Evolutionary conservation across 2,113 vertebrate genomes (phyloP).

Genomic region (Nanorana parkeri): DNA sequence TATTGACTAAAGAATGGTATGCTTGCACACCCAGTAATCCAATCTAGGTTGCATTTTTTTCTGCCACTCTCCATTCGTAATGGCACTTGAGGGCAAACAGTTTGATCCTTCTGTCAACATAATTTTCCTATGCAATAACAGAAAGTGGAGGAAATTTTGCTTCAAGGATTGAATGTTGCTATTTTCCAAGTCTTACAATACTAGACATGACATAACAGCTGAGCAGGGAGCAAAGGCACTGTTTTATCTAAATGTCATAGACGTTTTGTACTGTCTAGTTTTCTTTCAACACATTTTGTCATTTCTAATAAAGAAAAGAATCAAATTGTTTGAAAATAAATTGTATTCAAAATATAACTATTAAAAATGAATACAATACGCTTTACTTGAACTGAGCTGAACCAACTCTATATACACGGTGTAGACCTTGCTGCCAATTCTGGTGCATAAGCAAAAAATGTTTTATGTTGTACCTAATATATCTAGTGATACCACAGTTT

Average conservation of each 20-base stretch:
- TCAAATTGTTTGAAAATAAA: conserved; percentile 13
- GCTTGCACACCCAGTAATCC: conserved; percentile 63
- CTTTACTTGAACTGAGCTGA: neutral
- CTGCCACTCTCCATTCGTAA: conserved; percentile 62
- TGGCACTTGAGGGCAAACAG: conserved; percentile 63
- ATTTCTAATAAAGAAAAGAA: conserved; percentile 24
- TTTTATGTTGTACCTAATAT: neutral
- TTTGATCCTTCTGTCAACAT: conserved; percentile 66
- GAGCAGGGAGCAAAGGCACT: conserved; percentile 58
- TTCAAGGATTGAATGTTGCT: conserved; percentile 65
- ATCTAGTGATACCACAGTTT: no score
- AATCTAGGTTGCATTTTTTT: conserved; percentile 62
- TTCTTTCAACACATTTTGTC: conserved; percentile 20
- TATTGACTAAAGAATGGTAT: conserved; percentile 64
- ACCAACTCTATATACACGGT: neutral
- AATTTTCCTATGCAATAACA: conserved; percentile 61
- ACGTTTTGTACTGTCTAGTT: conserved; percentile 21
- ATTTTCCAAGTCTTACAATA: conserved; percentile 54
- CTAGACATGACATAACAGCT: conserved; percentile 59
- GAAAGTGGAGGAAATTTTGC: conserved; percentile 63
- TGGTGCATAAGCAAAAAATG: neutral
- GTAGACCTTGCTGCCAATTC: neutral
- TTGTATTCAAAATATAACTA: conserved; percentile 1
- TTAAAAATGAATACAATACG: neutral
- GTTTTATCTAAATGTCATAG: conserved; percentile 62